phyloP scores from a whole-genome alignment of 2,888 invertebrate genomes.

The Protonemura montana region DNA sequence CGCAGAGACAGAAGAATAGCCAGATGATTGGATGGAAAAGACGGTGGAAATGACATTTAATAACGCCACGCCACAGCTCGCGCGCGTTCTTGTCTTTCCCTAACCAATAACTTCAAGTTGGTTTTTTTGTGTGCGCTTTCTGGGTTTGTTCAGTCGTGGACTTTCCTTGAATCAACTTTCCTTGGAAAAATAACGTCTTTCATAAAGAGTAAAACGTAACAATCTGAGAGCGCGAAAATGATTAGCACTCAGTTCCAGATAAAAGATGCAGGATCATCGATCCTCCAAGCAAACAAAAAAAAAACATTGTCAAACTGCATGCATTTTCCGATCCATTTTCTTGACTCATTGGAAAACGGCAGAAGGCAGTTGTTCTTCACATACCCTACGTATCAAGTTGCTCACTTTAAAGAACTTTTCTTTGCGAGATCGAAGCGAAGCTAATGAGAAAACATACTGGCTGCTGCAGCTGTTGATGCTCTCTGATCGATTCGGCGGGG shows the following conservation, averaged over 20 bases:
- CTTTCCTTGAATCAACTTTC: background rate
- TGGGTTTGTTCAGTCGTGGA: background rate
- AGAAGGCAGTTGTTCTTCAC: background rate
- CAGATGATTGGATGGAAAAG: slow-evolving; percentile 33
- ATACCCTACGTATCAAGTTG: background rate
- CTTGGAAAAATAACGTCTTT: background rate
- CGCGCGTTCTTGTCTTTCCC: background rate
- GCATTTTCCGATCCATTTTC: background rate
- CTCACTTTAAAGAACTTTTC: slow-evolving; percentile 7
- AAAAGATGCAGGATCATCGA: background rate
- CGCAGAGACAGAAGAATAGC: slow-evolving; percentile 22
- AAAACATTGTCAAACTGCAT: background rate
- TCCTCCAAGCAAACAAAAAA: background rate
- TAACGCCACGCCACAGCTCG: slow-evolving; percentile 8
- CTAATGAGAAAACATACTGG: slow-evolving; percentile 46
- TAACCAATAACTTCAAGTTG: slow-evolving; percentile 7
- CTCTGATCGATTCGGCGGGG: slow-evolving; percentile 45
- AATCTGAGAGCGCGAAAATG: background rate
- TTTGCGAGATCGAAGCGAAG: background rate
- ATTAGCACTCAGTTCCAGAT: background rate
- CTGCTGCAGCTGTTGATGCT: slow-evolving; percentile 44
- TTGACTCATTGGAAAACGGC: background rate
- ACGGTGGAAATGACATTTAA: slow-evolving; percentile 32
- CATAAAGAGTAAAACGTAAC: background rate
- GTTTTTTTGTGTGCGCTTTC: background rate